Evolutionary conservation across 2,888 invertebrate genomes (phyloP), one percentile per base, ranked within the genome.

Genomic region (Caenorhabditis sp.): DNA sequence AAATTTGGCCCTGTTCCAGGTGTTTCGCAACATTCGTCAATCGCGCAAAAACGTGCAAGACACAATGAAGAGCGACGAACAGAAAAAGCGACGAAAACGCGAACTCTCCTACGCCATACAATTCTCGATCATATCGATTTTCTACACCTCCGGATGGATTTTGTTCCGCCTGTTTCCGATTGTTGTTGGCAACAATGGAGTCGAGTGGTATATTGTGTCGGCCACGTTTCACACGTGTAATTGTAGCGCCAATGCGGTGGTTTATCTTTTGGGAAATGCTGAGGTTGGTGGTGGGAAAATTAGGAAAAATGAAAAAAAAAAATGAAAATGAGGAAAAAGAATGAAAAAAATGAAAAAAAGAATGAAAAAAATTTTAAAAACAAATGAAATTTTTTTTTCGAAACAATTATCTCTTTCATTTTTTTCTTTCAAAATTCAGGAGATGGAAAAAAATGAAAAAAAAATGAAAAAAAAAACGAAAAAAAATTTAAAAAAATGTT

Each of bases 221-320:
- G 58, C 73, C 0, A 19, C 75, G 1, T 77, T 72, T 37, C 73
- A 76, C 19, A 63, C 67, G 10, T 59, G 72, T 49, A 79, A 79
- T 61, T 72, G 71, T 37, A 63, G 70, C 24, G 77, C 75, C 6
- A 79, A 79, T 36, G 72, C 76, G 1, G 63, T 77, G 17, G 69
- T 76, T n/a, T 79, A 79, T 55, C 55, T 79, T 10, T 43, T 43
- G 14, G 43, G 43, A 43, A 43, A 43, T 43, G 43, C 43, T 12
- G 43, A 43, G 14, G 43, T 43, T n/a, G n/a, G n/a, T n/a, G n/a
- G n/a, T n/a, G n/a, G n/a, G n/a, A n/a, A n/a, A n/a, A n/a, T n/a
- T n/a, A n/a, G n/a, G n/a, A n/a, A n/a, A n/a, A n/a, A n/a, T n/a
- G n/a, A n/a, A n/a, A n/a, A n/a, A n/a, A n/a, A n/a, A n/a, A n/a